Conservation (phyloP, 2,113 vertebrate genomes). For the Phyllostomus hastatus region DNA sequence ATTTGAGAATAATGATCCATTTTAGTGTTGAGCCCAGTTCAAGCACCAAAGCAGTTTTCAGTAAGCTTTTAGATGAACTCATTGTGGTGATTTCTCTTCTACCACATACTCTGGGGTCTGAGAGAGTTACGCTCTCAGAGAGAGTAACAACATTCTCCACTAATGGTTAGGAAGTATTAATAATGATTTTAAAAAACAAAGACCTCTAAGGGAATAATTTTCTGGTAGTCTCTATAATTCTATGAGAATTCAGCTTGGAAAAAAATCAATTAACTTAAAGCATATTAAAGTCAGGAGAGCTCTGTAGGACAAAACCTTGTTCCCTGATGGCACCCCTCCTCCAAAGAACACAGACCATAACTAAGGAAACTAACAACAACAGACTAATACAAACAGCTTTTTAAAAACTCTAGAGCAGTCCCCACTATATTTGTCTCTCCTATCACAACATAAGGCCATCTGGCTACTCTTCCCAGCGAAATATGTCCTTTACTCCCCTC, state of each 20-base stretch:
- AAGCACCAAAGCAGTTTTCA: neutral
- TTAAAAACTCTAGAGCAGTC: neutral
- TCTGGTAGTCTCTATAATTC: neutral
- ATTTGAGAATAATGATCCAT: neutral
- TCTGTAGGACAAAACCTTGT: neutral
- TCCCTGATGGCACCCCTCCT: neutral
- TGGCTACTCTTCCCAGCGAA: neutral
- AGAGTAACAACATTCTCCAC: neutral
- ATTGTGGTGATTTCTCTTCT: neutral
- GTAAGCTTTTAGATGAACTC: neutral
- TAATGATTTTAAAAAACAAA: neutral
- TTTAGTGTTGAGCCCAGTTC: neutral
- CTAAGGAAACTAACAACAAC: neutral
- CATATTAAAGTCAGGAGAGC: neutral
- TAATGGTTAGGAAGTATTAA: neutral
- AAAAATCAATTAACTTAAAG: neutral
- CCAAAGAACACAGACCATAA: neutral
- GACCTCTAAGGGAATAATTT: neutral
- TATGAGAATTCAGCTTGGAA: neutral
- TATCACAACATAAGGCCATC: neutral
- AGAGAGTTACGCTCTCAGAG: no score
- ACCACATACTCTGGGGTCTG: neutral
- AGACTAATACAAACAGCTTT: neutral
- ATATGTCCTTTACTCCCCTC: neutral
- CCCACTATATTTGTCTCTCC: neutral